Conservation (phyloP, 2,888 invertebrate genomes). For the Cinara cedri region DNA sequence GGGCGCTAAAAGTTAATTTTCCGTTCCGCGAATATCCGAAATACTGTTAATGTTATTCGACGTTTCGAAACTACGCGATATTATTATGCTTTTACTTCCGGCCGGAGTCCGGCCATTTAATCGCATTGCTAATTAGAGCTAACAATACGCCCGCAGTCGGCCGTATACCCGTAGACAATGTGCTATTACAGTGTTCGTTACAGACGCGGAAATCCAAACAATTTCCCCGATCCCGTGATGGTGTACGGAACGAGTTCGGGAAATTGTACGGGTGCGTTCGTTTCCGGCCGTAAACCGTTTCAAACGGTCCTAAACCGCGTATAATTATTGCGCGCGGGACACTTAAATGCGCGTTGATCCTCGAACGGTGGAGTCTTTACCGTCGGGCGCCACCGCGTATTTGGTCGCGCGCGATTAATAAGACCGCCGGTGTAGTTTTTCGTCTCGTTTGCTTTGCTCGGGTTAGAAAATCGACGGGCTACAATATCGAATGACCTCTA, state of each 20-base stretch:
- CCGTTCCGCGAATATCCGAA: no score
- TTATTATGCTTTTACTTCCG: no score
- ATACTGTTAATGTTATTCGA: no score
- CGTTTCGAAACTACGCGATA: no score
- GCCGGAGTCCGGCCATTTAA: no score
- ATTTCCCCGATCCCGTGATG: not conserved
- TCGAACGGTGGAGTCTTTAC: not conserved
- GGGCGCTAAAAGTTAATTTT: no score
- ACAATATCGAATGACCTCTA: no score
- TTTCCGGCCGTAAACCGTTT: conserved; percentile 31
- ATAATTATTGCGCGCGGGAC: not conserved
- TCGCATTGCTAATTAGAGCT: no score
- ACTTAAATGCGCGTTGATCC: conserved; percentile 3
- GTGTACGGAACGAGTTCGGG: not conserved
- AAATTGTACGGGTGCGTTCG: conserved; percentile 16
- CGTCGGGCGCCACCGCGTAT: not conserved
- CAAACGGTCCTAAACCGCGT: not conserved
- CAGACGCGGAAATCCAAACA: conserved; percentile 15
- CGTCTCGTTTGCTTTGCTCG: not conserved
- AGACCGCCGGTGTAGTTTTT: not conserved
- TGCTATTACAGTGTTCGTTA: not conserved
- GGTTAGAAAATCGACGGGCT: not conserved
- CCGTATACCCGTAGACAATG: no score
- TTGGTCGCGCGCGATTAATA: not conserved
- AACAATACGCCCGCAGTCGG: no score